Evolutionary conservation across 2,797 vertebrate species (phyloP).

Genomic region (Anolis apletophallus): DNA sequence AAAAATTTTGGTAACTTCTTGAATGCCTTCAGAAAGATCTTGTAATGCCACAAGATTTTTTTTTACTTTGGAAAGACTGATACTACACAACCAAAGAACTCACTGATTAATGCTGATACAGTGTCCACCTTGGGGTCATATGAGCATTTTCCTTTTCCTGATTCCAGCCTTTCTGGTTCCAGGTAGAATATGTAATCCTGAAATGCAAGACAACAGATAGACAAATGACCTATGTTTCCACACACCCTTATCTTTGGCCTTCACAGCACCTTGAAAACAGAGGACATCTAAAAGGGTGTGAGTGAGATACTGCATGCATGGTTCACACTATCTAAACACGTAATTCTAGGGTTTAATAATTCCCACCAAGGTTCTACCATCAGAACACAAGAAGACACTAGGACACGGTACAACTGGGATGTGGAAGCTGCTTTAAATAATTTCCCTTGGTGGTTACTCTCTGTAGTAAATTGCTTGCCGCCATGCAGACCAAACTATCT

Average conservation of each 20-base stretch:
- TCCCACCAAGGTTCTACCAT: not conserved
- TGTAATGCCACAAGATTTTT: not conserved
- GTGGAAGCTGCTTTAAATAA: not conserved
- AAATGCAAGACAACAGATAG: constrained; percentile 67
- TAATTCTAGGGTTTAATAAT: not conserved
- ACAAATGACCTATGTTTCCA: constrained; percentile 36
- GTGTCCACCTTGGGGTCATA: constrained; percentile 99
- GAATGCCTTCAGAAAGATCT: not conserved
- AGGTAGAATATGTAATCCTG: constrained; percentile 98
- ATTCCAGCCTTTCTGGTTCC: constrained; percentile 96
- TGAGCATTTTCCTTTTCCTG: constrained; percentile 98
- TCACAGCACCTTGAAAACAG: not conserved
- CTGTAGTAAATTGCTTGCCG: not conserved
- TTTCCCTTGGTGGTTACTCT: not conserved
- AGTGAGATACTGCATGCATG: constrained; percentile 1
- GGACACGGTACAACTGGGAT: not conserved
- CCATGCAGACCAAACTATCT: not conserved
- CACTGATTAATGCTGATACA: constrained; percentile 96
- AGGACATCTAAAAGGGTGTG: not conserved
- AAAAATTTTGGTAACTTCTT: not conserved
- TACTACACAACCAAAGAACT: constrained; percentile 69
- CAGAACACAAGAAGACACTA: not conserved
- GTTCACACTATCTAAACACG: constrained; percentile 17
- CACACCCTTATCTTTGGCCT: not conserved
- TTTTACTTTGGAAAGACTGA: not conserved